Evolutionary conservation across 2,113 vertebrate species (phyloP).

Genomic region (Psettodes erumei): DNA sequence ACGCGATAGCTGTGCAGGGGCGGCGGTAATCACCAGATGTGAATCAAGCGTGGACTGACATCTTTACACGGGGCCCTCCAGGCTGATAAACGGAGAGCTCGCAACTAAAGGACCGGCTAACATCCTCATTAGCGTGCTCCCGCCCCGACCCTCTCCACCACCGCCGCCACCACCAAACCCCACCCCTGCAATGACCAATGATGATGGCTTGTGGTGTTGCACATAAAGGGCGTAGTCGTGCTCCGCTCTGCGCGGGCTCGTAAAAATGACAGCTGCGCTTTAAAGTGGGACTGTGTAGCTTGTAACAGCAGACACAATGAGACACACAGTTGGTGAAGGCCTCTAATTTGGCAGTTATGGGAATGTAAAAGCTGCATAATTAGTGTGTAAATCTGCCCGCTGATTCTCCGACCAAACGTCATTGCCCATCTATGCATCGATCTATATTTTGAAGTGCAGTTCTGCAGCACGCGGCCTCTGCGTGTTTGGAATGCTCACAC

Average conservation of each 20-base stretch:
- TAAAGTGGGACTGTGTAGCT: slow-evolving; percentile 60
- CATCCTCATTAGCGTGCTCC: slow-evolving; percentile 70
- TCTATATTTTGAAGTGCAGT: background rate
- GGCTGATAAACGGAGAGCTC: slow-evolving; percentile 78
- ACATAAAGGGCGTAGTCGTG: slow-evolving; percentile 57
- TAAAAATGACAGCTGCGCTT: slow-evolving; percentile 78
- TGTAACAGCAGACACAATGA: slow-evolving; percentile 50
- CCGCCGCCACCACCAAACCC: background rate
- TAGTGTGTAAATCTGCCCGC: slow-evolving; percentile 1
- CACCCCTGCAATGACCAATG: slow-evolving; percentile 63
- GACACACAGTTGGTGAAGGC: slow-evolving; percentile 57
- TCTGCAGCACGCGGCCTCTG: background rate
- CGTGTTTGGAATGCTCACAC: background rate
- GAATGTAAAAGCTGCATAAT: slow-evolving; percentile 40
- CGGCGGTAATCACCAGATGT: slow-evolving; percentile 46
- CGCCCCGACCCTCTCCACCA: background rate
- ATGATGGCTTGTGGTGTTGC: slow-evolving; percentile 54
- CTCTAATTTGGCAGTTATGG: slow-evolving; percentile 55
- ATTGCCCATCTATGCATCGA: background rate
- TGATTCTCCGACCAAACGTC: slow-evolving; percentile 35
- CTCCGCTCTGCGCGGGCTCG: slow-evolving; percentile 34
- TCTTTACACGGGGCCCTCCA: slow-evolving; percentile 41
- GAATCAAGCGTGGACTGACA: slow-evolving; percentile 51
- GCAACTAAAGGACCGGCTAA: slow-evolving; percentile 73
- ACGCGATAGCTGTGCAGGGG: slow-evolving; percentile 12